Evolutionary conservation across 2,113 vertebrate genomes (phyloP).

Genomic region (Anser cygnoides): DNA sequence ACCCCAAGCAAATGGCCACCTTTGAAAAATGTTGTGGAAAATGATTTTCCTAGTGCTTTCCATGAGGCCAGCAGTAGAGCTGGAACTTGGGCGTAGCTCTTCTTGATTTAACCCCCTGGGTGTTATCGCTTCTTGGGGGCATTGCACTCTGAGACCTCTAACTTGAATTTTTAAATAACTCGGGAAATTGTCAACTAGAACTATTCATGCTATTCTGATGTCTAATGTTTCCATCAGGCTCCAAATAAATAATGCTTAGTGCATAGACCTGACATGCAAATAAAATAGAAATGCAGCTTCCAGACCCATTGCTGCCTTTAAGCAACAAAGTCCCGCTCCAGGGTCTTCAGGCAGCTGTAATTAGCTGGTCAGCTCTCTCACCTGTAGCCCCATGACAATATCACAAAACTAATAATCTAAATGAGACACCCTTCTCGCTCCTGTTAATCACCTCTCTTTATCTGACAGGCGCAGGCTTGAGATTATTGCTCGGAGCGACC

Average conservation of each 20-base stretch:
- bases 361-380: background rate
- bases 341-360: background rate
- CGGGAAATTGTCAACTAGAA: background rate
- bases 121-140: background rate
- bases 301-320: background rate
- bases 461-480: background rate
- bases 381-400: background rate
- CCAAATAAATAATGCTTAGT: background rate
- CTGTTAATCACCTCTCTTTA: conserved; percentile 8
- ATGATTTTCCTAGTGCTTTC: background rate
- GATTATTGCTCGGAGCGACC: background rate
- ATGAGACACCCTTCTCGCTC: background rate
- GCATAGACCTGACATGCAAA: background rate
- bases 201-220: background rate
- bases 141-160: background rate
- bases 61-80: background rate
- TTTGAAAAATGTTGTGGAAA: background rate
- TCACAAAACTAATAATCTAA: background rate
- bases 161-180: conserved; percentile 9
- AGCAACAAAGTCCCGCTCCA: background rate
- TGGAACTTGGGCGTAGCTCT: background rate
- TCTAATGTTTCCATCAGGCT: background rate
- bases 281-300: background rate
- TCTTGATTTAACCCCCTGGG: background rate
- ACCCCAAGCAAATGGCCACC: background rate